A percentile compares a stretch with the other conserved stretches of the same genome.
Conservation (phyloP, 2,888 invertebrate species). For the Phorcus lineatus region DNA sequence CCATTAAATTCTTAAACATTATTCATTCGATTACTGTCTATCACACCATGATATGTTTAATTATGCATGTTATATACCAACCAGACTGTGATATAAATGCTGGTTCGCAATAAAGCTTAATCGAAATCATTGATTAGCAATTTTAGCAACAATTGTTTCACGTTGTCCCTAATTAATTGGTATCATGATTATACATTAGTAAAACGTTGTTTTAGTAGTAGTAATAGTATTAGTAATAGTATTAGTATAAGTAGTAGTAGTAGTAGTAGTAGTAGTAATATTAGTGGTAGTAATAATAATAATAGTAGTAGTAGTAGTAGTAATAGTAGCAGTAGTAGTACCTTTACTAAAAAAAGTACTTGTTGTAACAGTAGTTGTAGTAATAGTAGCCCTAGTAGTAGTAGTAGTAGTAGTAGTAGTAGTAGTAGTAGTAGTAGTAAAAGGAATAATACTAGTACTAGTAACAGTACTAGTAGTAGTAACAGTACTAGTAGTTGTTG, state of each 20-base stretch:
- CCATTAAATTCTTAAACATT: too few relatives aligned
- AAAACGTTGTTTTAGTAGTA: constrained; percentile 25
- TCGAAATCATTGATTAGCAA: too few relatives aligned
- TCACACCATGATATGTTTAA: too few relatives aligned
- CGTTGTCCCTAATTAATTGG: too few relatives aligned
- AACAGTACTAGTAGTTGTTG: constrained; percentile 36
- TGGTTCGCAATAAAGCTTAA: too few relatives aligned
- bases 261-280: constrained; percentile 29
- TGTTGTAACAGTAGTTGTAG: constrained; percentile 28
- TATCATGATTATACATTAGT: too few relatives aligned
- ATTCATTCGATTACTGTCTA: too few relatives aligned
- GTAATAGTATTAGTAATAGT: constrained; percentile 18
- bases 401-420: constrained; percentile 34
- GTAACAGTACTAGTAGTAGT: constrained; percentile 34
- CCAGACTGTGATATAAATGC: too few relatives aligned
- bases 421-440: constrained; percentile 35
- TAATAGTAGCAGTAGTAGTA: constrained; percentile 35
- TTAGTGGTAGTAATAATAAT: constrained; percentile 33
- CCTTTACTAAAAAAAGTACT: constrained; percentile 33
- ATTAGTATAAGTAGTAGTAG: constrained; percentile 3
- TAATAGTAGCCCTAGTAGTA: constrained; percentile 28
- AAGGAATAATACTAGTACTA: constrained; percentile 35
- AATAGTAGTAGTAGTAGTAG: constrained; percentile 35
- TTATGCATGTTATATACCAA: too few relatives aligned
- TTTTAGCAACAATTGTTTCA: too few relatives aligned